phyloP scores from a whole-genome alignment of 2,797 vertebrate species.

The Intellagama lesueurii region DNA sequence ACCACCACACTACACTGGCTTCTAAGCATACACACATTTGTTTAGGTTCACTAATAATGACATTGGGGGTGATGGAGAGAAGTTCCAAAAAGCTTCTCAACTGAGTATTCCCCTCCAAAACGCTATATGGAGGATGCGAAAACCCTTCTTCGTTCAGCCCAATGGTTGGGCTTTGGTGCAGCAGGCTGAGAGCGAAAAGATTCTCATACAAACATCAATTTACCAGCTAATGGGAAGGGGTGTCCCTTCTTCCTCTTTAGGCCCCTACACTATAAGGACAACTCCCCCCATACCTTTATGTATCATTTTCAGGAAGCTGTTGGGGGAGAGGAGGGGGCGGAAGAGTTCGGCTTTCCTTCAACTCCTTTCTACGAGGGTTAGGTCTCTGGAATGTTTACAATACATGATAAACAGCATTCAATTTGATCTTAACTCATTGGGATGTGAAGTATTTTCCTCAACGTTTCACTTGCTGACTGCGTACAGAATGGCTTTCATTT shows the following conservation, averaged over 20 bases:
- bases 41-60: not conserved
- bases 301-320: not conserved
- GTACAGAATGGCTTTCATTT: not conserved
- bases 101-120: not conserved
- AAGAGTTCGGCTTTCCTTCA: not conserved
- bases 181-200: not conserved
- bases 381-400: not conserved
- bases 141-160: not conserved
- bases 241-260: not conserved
- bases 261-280: not conserved
- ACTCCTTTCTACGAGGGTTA: constrained; percentile 7
- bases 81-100: not conserved
- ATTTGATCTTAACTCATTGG: not conserved
- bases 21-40: too few species aligned
- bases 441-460: not conserved
- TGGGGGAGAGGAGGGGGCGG: not conserved
- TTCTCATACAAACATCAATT: not conserved
- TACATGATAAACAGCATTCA: not conserved
- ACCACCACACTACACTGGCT: too few species aligned
- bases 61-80: not conserved
- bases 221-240: not conserved
- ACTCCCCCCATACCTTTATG: not conserved
- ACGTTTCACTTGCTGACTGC: not conserved
- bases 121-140: not conserved
- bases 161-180: not conserved